Base-by-base conservation (phyloP, 37 sponge, comb jelly and placozoan species). In the Dysidea cf. avara region DNA sequence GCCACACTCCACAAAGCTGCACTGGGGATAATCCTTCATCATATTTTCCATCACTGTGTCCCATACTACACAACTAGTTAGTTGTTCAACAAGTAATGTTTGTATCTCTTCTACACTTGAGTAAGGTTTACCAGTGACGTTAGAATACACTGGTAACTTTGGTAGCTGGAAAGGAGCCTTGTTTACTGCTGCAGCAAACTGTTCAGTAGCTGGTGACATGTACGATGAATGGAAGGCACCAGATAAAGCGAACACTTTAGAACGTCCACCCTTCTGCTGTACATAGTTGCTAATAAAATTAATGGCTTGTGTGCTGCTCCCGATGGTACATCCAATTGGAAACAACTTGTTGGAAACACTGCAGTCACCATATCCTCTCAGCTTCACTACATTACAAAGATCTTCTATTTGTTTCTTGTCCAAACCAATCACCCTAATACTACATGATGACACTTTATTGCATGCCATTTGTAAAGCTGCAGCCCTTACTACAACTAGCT, bases 221-320 rank as follows among this genome's bases (percentile, higher is more conserved):
- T 89, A 74, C 5, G 76, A 61, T 9, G 90, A 83, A 53, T 96
- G 97, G 56, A 96, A 96, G 16, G 90, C 97, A 33, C 97, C 97
- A 57, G 86, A 84, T 7, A 96, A 91, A 6, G 53, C 35, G 25
- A 96, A 49, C 3, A 61, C 51, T 37, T 80, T 92, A 5, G 85
- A 48, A 7, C 48, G 52, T 7, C 55, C 77, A 14, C 48, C 62
- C 5, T 24, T 13, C 35, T 39, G 7, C 7, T 34, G 31, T 0
- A 64, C 76, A 6, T 40, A 21, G 53, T 63, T 35, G 1, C 40
- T 47, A 3, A 92, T 56, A 3, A 9, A 13, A 14, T 77, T 57
- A 9, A 93, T 39, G 33, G 68, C 61, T 9, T 52, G 34, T n/a
- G 0, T 56, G 24, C 20, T 37, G 1, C 92, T 87, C 1, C 90